Evolutionary conservation across 1,140 invertebrate genomes (phyloP), one percentile per base, ranked within the genome.

Genomic region (Brachionus rubens): DNA sequence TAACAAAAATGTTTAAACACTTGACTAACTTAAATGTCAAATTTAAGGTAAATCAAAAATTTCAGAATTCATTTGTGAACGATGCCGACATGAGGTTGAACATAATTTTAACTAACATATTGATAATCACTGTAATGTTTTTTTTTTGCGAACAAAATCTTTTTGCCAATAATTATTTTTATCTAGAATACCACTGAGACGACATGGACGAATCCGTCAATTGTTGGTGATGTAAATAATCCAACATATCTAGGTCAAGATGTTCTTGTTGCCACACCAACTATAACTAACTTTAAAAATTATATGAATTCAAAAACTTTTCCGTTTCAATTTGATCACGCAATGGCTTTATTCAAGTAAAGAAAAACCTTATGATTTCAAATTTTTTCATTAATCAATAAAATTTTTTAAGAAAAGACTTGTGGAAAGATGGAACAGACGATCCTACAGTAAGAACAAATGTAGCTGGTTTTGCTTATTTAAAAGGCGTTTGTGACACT

Each of bases 261-360:
- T 33, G 68, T 72, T 12, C 9, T 72, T 3, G 28, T 72, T 19
- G 46, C 19, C 10, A 50, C 43, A 9, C 30, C 28, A 33, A 54
- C 50, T 16, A 36, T 72, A 36, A 47, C 28, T 21, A 3, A 19
- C 14, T 72, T 72, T 6, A 50, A 14, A 36, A 36, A 33, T 36
- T 72, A 50, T 26, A 72, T 72, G 68, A 48, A 72, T 28, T 72
- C 68, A 40, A 48, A 40, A 24, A 72, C 24, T 19, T 54, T 52
- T 72, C 68, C 68, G 9, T 72, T 72, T 26, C 19, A 48, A 33
- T 72, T 50, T 30, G 68, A 72, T 41, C 68, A 72, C 16, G 68
- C 68, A 72, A 50, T 50, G 43, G 68, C 28, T 2, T 12, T 72
- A 5, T 50, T 72, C 26, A 72, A 54, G 68, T 72, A 50, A 41